Evolutionary conservation across 2,113 vertebrate species (phyloP).

Genomic region (Otis tarda): DNA sequence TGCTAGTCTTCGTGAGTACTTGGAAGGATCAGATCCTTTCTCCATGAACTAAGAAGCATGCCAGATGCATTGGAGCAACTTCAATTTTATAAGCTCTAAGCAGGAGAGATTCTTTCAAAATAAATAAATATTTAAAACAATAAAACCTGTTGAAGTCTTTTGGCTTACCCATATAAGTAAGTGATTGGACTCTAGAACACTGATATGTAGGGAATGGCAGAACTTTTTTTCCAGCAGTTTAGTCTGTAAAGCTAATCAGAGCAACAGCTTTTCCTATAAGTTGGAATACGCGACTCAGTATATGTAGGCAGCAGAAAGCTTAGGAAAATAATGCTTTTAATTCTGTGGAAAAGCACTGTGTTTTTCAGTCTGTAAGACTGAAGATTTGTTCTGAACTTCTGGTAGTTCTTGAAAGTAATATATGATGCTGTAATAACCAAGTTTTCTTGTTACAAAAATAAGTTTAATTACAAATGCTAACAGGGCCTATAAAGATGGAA

Average conservation of each 20-base stretch:
- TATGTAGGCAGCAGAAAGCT: neutral
- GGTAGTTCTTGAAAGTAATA: neutral
- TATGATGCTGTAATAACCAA: neutral
- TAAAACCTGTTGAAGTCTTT: neutral
- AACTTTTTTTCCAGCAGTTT: neutral
- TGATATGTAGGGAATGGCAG: neutral
- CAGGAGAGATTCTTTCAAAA: neutral
- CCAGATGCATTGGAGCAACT: neutral
- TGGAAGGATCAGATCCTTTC: neutral
- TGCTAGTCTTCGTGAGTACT: neutral
- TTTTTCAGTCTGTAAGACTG: neutral
- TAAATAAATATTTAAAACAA: neutral
- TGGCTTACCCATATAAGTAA: neutral
- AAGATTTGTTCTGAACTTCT: neutral
- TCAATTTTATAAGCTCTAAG: neutral
- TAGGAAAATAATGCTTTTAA: neutral
- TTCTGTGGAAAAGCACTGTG: neutral
- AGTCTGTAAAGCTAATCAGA: neutral
- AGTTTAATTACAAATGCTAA: neutral
- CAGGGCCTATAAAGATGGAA: neutral
- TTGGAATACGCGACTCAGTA: neutral
- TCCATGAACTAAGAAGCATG: neutral
- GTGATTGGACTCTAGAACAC: neutral
- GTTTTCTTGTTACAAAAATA: neutral
- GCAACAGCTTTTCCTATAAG: neutral